A percentile compares a stretch with the other conserved stretches of the same genome.
Conservation (phyloP, 92 coral and sea anemone genomes). For the Bergia puertoricense region DNA sequence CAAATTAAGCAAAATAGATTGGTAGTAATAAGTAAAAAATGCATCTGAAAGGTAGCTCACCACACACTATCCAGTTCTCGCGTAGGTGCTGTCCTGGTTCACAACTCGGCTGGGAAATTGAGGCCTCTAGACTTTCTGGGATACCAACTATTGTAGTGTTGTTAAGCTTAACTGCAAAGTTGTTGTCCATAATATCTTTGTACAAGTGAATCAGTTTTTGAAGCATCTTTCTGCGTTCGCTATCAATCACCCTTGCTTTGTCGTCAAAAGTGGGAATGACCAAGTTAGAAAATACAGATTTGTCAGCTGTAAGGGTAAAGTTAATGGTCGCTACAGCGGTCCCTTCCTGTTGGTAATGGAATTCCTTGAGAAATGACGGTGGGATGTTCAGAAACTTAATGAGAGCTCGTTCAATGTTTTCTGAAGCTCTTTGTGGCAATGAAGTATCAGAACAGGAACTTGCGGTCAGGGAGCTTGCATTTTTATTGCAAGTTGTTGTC, state of each 20-base stretch:
- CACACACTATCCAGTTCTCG: conserved; percentile 55
- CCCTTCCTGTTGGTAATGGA: conserved; percentile 19
- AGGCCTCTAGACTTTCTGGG: conserved; percentile 37
- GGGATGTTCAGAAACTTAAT: not conserved
- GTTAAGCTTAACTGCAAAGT: conserved; percentile 4
- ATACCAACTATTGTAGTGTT: conserved; percentile 17
- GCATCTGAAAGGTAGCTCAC: conserved; percentile 28
- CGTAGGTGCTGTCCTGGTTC: conserved; percentile 38
- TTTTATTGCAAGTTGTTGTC: not conserved
- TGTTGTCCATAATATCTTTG: conserved; percentile 16
- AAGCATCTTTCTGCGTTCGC: conserved; percentile 32
- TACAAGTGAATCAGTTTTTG: conserved; percentile 6
- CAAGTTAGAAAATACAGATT: not conserved
- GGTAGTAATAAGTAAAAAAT: no score
- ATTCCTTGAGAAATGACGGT: conserved; percentile 2
- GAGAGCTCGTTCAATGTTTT: not conserved
- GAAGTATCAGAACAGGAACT: not conserved
- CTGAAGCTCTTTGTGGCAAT: conserved; percentile 4
- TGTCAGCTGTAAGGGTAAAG: conserved; percentile 16
- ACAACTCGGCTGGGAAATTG: conserved; percentile 41
- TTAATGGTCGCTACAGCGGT: conserved; percentile 3
- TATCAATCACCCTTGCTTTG: conserved; percentile 33
- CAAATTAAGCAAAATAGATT: not conserved
- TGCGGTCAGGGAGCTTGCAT: not conserved
- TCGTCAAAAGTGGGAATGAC: conserved; percentile 33